phyloP scores from a whole-genome alignment of 2,797 vertebrate species.

The Anisognathus igniventris region DNA sequence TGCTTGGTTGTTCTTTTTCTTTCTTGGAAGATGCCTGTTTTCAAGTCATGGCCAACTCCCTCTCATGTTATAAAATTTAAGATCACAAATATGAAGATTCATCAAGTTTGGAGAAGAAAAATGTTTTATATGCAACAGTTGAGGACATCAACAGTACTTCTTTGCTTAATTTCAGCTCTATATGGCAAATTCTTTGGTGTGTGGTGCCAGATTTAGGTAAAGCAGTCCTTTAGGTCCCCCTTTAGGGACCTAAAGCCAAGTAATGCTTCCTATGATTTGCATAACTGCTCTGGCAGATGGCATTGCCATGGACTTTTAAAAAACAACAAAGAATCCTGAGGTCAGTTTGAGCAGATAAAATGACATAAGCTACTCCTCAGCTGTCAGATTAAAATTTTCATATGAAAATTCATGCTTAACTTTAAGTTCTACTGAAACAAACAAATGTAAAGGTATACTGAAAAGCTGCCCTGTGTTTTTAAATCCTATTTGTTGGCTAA shows the following conservation, averaged over 20 bases:
- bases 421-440: not conserved
- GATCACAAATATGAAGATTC: not conserved
- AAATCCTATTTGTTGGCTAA: not conserved
- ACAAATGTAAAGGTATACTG: not conserved
- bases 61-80: not conserved
- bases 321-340: not conserved
- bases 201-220: not conserved
- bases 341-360: not conserved
- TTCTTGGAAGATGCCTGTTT: not conserved
- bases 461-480: not conserved
- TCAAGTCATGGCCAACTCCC: not conserved
- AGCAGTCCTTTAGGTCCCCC: not conserved
- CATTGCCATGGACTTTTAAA: not conserved
- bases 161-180: not conserved
- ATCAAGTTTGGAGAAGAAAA: not conserved
- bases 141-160: not conserved
- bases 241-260: not conserved
- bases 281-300: not conserved
- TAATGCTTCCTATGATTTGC: not conserved
- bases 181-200: not conserved
- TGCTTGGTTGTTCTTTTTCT: not conserved
- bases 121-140: not conserved
- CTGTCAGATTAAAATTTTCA: not conserved
- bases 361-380: not conserved
- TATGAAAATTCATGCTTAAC: not conserved